Conservation (phyloP, 2,113 vertebrate genomes). For the Piaya cayana region DNA sequence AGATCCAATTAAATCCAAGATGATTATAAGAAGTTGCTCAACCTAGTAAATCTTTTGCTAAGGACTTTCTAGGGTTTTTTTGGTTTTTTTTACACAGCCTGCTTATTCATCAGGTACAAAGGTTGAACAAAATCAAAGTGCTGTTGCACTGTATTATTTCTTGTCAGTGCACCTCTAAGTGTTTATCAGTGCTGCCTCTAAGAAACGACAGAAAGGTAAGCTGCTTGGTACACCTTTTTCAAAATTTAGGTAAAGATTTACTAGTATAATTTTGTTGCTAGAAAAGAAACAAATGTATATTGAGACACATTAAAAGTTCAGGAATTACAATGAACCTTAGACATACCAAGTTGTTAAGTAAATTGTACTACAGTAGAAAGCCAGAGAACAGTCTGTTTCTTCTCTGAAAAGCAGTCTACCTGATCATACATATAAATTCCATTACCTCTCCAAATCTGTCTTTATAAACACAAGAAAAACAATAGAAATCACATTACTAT, state of each 20-base stretch:
- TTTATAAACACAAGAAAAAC: not conserved
- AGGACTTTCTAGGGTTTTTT: constrained; percentile 45
- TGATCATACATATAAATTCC: not conserved
- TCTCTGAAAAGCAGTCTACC: not conserved
- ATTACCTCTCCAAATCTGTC: not conserved
- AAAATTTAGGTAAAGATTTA: not conserved
- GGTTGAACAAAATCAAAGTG: constrained; percentile 72
- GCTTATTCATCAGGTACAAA: constrained; percentile 75
- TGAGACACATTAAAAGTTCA: not conserved
- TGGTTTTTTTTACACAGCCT: constrained; percentile 13
- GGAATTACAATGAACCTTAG: constrained; percentile 11
- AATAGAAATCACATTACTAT: not conserved
- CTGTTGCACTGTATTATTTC: constrained; percentile 34
- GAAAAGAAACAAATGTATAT: not conserved
- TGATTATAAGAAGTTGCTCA: constrained; percentile 63
- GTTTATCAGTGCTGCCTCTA: not conserved
- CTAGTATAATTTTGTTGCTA: not conserved
- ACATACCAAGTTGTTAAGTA: not conserved
- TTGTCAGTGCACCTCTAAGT: not conserved
- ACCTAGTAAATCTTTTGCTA: constrained; percentile 84
- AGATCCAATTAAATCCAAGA: constrained; percentile 57
- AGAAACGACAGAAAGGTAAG: constrained; percentile 76
- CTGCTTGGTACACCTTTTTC: not conserved
- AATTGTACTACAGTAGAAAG: not conserved
- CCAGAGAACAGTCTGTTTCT: not conserved